Evolutionary conservation across 2,113 vertebrate species (phyloP).

Genomic region (Craseonycteris thonglongyai): DNA sequence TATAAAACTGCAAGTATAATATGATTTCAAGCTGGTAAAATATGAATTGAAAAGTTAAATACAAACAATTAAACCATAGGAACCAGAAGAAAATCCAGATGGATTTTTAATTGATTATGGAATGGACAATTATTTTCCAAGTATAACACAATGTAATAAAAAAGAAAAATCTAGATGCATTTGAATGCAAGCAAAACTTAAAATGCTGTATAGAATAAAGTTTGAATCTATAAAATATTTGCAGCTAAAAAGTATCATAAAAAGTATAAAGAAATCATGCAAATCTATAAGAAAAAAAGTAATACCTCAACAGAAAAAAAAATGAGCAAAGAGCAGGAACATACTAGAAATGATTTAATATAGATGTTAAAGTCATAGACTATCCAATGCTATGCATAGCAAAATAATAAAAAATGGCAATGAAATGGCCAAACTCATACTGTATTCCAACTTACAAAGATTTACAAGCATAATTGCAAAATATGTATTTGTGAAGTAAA

Average conservation of each 20-base stretch:
- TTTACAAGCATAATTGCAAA: neutral
- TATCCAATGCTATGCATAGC: neutral
- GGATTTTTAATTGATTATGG: conserved; percentile 28
- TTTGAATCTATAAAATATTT: neutral
- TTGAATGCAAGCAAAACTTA: neutral
- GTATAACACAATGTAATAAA: neutral
- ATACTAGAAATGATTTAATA: neutral
- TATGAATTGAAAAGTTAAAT: conserved; percentile 29
- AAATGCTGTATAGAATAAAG: neutral
- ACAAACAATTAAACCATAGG: conserved; percentile 27
- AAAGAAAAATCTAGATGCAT: neutral
- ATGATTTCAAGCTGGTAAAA: conserved; percentile 39
- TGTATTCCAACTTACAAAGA: neutral
- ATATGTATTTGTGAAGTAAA: neutral
- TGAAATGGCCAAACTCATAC: neutral
- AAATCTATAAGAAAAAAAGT: neutral
- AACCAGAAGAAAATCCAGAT: conserved; percentile 30
- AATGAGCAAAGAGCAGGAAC: neutral
- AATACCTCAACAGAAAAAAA: neutral
- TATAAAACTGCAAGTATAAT: conserved; percentile 6
- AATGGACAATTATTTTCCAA: neutral
- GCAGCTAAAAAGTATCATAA: neutral
- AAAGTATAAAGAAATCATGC: neutral
- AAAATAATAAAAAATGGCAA: neutral
- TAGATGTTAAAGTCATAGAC: neutral